A percentile compares a stretch with the other conserved stretches of the same genome.
These are phyloP conservation scores for zebrafish (Danio rerio) DNA, from an alignment of 2,113 vertebrate genomes.

Conservation along the genomic window DNA sequence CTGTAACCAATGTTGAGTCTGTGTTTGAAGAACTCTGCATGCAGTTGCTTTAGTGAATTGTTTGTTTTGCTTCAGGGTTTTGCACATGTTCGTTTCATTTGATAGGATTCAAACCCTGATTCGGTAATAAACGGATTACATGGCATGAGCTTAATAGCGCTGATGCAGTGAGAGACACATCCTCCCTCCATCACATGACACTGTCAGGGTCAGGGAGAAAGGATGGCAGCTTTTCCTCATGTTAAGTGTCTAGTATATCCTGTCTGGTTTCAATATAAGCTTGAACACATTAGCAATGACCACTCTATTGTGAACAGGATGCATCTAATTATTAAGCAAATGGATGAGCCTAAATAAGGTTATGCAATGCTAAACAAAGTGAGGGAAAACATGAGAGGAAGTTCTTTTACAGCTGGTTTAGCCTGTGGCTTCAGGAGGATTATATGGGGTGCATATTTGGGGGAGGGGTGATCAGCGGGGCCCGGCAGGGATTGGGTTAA, in stretches of 20 bases:
- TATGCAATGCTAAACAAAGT: background rate
- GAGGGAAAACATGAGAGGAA: conserved; percentile 10
- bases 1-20: background rate
- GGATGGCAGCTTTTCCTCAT: background rate
- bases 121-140: conserved; percentile 16
- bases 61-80: conserved; percentile 20
- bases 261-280: background rate
- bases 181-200: background rate
- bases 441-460: conserved; percentile 46
- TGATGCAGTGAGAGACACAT: conserved; percentile 19
- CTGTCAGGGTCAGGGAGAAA: background rate
- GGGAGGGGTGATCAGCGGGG: conserved; percentile 45
- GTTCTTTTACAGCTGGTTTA: conserved; percentile 38
- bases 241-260: background rate
- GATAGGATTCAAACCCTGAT: conserved; percentile 2
- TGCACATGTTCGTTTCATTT: background rate
- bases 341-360: background rate
- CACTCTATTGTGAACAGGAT: background rate
- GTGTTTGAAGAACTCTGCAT: background rate
- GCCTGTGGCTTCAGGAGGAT: conserved; percentile 33
- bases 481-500: conserved; percentile 41
- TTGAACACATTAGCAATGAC: background rate
- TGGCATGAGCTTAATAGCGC: background rate
- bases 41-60: background rate
- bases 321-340: background rate